Percentiles rank a stretch among this genome's conserved stretches.
These are phyloP conservation scores for Pseudomyrmex dendroicus DNA, from an alignment of 1,140 invertebrate species.

Conservation along the genomic window DNA sequence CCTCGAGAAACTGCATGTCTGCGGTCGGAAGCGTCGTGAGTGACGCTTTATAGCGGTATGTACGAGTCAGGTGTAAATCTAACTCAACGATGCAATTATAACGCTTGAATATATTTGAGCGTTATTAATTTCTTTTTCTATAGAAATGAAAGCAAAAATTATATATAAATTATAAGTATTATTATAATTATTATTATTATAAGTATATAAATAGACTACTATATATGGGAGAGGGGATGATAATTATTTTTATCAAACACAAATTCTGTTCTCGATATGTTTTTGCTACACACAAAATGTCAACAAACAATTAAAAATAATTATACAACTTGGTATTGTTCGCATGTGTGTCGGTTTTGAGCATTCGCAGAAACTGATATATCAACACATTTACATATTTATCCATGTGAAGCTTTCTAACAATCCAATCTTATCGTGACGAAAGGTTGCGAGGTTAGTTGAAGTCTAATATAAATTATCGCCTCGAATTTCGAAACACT, in stretches of 20 bases:
- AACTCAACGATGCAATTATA: slow-evolving; percentile 35
- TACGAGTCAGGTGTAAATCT: slow-evolving; percentile 19
- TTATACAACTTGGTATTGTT: slow-evolving; percentile 57
- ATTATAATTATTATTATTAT: too few species aligned
- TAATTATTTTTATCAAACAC: too few species aligned
- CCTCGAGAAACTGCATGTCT: slow-evolving; percentile 35
- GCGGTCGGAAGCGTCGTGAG: slow-evolving; percentile 6
- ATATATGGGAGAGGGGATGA: too few species aligned
- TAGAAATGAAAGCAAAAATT: slow-evolving; percentile 15
- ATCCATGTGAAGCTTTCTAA: slow-evolving; percentile 67
- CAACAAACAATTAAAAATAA: slow-evolving; percentile 43
- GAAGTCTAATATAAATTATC: slow-evolving; percentile 73
- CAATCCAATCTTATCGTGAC: slow-evolving; percentile 77
- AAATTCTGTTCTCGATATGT: too few species aligned
- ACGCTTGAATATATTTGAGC: slow-evolving; percentile 24
- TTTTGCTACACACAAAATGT: background rate
- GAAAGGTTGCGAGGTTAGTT: slow-evolving; percentile 55
- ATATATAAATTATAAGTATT: background rate
- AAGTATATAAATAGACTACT: too few species aligned
- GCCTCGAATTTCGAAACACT: slow-evolving; percentile 74
- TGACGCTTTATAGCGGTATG: slow-evolving; percentile 12
- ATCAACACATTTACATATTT: slow-evolving; percentile 67
- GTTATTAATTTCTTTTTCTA: slow-evolving; percentile 45
- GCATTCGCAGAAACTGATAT: slow-evolving; percentile 68
- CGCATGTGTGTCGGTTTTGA: slow-evolving; percentile 37